Evolutionary conservation across 1,140 invertebrate species (phyloP).

Genomic region (Hyphantria cunea): DNA sequence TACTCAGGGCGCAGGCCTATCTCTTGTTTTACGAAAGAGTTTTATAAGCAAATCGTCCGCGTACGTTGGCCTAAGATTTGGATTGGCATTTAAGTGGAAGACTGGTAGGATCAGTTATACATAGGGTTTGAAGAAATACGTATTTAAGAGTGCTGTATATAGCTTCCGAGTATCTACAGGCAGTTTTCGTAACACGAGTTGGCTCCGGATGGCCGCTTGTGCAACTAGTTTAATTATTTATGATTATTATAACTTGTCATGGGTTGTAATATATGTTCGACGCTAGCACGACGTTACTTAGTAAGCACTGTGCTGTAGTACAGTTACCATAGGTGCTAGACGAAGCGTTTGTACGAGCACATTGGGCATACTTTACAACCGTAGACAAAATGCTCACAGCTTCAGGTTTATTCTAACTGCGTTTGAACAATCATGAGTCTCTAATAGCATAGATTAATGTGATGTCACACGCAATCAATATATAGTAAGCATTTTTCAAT

Average conservation of each 20-base stretch:
- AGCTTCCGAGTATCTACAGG: conserved; percentile 40
- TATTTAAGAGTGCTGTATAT: conserved; percentile 52
- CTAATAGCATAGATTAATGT: too few relatives aligned
- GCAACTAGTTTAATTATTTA: conserved; percentile 26
- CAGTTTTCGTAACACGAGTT: conserved; percentile 19
- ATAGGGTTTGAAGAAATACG: conserved; percentile 33
- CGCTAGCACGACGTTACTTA: too few relatives aligned
- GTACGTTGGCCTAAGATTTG: conserved; percentile 30
- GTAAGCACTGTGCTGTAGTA: too few relatives aligned
- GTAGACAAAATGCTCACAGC: too few relatives aligned
- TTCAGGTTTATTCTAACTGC: too few relatives aligned
- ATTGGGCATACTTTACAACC: too few relatives aligned
- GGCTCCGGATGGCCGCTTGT: conserved; percentile 12
- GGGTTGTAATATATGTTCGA: too few relatives aligned
- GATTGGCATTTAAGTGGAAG: conserved; percentile 68
- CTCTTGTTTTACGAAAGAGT: conserved; percentile 98
- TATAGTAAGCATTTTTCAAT: too few relatives aligned
- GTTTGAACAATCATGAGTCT: too few relatives aligned
- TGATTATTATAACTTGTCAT: conserved; percentile 13
- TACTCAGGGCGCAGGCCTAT: conserved; percentile 96
- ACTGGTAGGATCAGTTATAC: conserved; percentile 46
- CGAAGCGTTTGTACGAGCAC: too few relatives aligned
- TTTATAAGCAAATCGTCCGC: conserved; percentile 77
- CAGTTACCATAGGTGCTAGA: too few relatives aligned
- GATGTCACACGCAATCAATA: too few relatives aligned